Conservation (phyloP, 2,888 invertebrate species). For the Lathronympha strigana region DNA sequence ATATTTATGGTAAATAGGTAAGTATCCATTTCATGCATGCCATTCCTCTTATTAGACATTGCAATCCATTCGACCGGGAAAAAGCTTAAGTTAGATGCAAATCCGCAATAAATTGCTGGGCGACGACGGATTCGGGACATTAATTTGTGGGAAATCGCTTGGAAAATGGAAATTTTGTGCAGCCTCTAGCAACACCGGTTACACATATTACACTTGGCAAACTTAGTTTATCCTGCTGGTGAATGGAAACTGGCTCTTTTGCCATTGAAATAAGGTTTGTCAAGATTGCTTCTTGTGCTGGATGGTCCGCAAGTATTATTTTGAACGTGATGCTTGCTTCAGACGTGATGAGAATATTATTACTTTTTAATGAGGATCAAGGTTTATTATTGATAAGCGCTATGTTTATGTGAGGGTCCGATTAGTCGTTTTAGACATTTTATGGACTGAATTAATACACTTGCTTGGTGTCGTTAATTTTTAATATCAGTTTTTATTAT, state of each 20-base stretch:
- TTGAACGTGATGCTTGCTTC: conserved; percentile 50
- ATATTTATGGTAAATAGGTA: too few species aligned
- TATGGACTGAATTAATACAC: neutral
- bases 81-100: conserved; percentile 72
- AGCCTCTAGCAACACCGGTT: conserved; percentile 73
- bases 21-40: too few species aligned
- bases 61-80: conserved; percentile 59
- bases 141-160: conserved; percentile 82
- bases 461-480: neutral
- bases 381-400: conserved; percentile 53
- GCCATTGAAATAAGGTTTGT: conserved; percentile 45
- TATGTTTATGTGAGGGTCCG: conserved; percentile 27
- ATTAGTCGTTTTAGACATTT: neutral
- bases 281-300: conserved; percentile 39
- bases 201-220: conserved; percentile 55
- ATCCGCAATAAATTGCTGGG: conserved; percentile 77
- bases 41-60: conserved; percentile 55
- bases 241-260: conserved; percentile 51
- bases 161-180: conserved; percentile 84
- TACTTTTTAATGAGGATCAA: conserved; percentile 62
- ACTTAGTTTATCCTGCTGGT: conserved; percentile 49
- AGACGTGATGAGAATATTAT: conserved; percentile 71
- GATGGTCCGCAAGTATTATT: conserved; percentile 41
- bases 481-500: neutral
- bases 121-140: conserved; percentile 77